These are phyloP conservation scores for Venturia canescens DNA, from an alignment of 1,140 invertebrate species.

Conservation along the genomic window DNA sequence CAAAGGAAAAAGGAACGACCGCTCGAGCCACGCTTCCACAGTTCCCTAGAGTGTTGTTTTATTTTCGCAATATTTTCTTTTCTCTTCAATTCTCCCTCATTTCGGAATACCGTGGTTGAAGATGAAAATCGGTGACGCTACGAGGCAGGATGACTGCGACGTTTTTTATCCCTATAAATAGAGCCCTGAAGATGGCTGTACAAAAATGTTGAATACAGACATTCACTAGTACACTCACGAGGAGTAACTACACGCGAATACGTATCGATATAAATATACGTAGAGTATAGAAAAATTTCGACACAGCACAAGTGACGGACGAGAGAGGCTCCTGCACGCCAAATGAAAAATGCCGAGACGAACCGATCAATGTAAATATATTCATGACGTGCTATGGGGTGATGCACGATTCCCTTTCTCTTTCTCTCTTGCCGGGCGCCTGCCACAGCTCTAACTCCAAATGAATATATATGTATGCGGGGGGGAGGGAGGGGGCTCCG, in stretches of 20 bases:
- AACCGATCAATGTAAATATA: slow-evolving; percentile 77
- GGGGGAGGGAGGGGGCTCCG: slow-evolving; percentile 32
- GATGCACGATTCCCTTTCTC: slow-evolving; percentile 55
- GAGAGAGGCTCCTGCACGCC: slow-evolving; percentile 57
- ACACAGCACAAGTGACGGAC: slow-evolving; percentile 51
- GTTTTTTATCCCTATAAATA: slow-evolving; percentile 64
- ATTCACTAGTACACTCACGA: no score
- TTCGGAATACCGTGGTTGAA: slow-evolving; percentile 58
- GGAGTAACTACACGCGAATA: slow-evolving; percentile 19
- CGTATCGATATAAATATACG: background rate
- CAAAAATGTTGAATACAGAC: no score
- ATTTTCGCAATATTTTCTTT: background rate
- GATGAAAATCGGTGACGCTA: slow-evolving; percentile 46
- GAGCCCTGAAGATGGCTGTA: slow-evolving; percentile 59
- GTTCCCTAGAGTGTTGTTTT: background rate
- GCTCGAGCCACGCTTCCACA: background rate
- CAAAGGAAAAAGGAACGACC: slow-evolving; percentile 20
- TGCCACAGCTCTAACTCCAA: slow-evolving; percentile 2
- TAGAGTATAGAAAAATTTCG: slow-evolving; percentile 38
- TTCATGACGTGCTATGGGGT: slow-evolving; percentile 75
- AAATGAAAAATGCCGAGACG: slow-evolving; percentile 77
- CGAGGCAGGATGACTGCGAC: slow-evolving; percentile 56
- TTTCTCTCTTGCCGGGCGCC: slow-evolving; percentile 6
- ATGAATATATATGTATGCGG: slow-evolving; percentile 28
- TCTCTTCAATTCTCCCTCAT: slow-evolving; percentile 45